These are phyloP conservation scores for Lepidochrysops patricia DNA, from an alignment of 2,888 invertebrate genomes.

Conservation along the genomic window DNA sequence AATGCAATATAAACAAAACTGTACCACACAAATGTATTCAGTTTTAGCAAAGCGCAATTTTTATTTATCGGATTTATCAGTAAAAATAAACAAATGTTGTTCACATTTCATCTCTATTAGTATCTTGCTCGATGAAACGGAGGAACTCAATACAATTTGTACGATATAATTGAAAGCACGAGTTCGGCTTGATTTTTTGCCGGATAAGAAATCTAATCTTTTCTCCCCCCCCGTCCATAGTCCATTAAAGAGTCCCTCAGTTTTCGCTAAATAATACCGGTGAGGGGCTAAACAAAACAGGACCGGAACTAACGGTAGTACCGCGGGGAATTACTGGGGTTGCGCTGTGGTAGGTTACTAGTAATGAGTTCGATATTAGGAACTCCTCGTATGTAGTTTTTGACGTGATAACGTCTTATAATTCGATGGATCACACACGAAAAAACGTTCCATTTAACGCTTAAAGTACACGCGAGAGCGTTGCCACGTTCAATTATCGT, in stretches of 20 bases:
- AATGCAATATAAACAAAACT: too few species aligned
- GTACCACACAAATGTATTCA: too few species aligned
- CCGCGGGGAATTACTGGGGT: conserved; percentile 51
- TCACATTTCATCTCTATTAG: too few species aligned
- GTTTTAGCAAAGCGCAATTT: too few species aligned
- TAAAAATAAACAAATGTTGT: too few species aligned
- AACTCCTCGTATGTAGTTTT: too few species aligned
- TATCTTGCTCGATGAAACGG: background rate
- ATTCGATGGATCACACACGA: too few species aligned
- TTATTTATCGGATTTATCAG: too few species aligned
- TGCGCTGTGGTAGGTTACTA: conserved; percentile 39
- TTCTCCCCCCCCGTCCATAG: conserved; percentile 54
- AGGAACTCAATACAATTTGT: conserved; percentile 27
- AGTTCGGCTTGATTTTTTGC: conserved; percentile 38
- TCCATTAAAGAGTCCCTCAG: conserved; percentile 65
- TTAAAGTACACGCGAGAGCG: too few species aligned
- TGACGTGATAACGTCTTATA: too few species aligned
- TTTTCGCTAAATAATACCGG: conserved; percentile 67
- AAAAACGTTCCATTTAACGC: too few species aligned
- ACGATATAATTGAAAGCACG: conserved; percentile 28
- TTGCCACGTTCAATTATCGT: too few species aligned
- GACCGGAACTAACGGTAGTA: conserved; percentile 66
- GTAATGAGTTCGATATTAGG: background rate
- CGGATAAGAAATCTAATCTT: conserved; percentile 69
- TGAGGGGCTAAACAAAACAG: conserved; percentile 62